Evolutionary conservation across 1,140 invertebrate species (phyloP), one percentile per base, ranked within the genome.

Genomic region (Oreohelix idahoensis): DNA sequence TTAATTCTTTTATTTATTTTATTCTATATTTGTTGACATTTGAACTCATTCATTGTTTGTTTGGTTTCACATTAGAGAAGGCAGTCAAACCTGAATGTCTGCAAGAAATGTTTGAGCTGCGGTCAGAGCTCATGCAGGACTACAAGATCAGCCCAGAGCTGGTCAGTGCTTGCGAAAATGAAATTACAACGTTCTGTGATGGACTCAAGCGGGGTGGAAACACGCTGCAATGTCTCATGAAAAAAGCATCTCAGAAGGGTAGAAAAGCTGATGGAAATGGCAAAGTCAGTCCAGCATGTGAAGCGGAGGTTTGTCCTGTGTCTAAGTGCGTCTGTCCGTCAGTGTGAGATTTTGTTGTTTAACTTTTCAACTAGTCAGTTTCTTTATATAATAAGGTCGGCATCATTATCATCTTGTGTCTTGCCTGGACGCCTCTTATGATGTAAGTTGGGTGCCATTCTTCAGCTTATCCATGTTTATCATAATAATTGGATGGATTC

Each of bases 201-300:
- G 85, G 91, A 0, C 92, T 96, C 76, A 96, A 97, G 92, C 91
- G 95, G 79, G 96, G 95, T 39, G 97, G 97, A 0, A 95, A 95
- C 89, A 98, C 97, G 0, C 96, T 99, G 85, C 98, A 99, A 92
- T 99, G 98, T 92, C 93, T 99, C 69, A 98, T 99, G 97, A 96
- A 96, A 78, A 95, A 97, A 93, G 96, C 97, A 4, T 88, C 91
- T 29, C 51, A n/a, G n/a, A n/a, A n/a, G 29, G 23, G 49, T 32
- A 23, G 58, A 73, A 79, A 66, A 42, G 74, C 29, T 13, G 23
- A 58, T 23, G 45, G 39, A 66, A 17, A 75, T 63, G 39, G 79
- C 76, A 29, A 29, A 38, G 77, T 89, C 32, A 79, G 84, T 26
- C 13, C 39, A 10, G 51, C n/a, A 73, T 88, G 89, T 74, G 85